Base-by-base conservation (phyloP, 1,140 invertebrate genomes). In the Drosophila pruinosa region DNA sequence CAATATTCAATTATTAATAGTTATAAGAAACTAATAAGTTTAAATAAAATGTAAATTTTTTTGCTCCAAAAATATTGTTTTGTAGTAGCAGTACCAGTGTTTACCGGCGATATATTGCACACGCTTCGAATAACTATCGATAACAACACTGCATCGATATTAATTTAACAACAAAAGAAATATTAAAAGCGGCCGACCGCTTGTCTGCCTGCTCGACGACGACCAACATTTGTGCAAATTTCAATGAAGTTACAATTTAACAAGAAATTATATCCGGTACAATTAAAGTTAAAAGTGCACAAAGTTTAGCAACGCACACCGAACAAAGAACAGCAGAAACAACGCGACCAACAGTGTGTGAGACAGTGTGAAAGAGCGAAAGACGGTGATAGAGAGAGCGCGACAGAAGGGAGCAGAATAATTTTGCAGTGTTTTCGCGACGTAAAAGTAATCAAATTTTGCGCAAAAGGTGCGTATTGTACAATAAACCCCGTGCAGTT, bases 391-490 rank as follows among this genome's bases (percentile, higher is more conserved):
- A 72, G 75, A 62, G 75, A 56, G 75, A 78, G 62, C 56, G 70
- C 71, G 73, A 82, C 72, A 61, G 47, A 64, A 45, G 74, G 58
- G 64, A 70, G 78, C 67, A 52, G 75, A 61, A 70, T 31, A 80
- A 75, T 73, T 86, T 85, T 83, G 80, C 80, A 85, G 79, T 78
- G 77, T 77, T 83, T 85, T 75, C 74, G 81, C 75, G 75, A 80
- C 68, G 79, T 74, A 77, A 81, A 78, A 75, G 65, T 74, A 65
- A 88, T 64, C 74, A 75, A 86, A 75, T 62, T 62, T 64, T 68
- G 17, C 70, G 45, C n/a, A 73, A 70, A 72, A 85, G 81, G 81
- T 85, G 81, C 72, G 81, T 77, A 70, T 77, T 56, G 39, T 45
- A 31, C 57, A 36, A 22, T 47, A 38, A 63, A 70, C 38, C n/a